Conservation (phyloP, 2,888 invertebrate species). For the Sipunculus nudus region DNA sequence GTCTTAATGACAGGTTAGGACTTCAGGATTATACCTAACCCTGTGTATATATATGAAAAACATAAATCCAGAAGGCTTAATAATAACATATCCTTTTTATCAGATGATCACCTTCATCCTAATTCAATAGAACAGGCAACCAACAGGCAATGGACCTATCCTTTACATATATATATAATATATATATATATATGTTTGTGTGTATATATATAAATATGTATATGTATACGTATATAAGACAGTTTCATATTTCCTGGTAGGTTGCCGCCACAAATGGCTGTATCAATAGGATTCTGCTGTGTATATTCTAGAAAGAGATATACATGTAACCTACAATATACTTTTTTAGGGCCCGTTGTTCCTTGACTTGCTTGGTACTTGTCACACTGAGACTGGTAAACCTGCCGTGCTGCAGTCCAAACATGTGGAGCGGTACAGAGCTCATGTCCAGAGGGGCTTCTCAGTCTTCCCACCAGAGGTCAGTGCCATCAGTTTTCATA, state of each 20-base stretch:
- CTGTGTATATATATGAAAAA: no score
- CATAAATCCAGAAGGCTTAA: no score
- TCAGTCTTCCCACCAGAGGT: slow-evolving; percentile 64
- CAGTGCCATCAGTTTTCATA: slow-evolving; percentile 10
- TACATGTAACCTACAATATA: background rate
- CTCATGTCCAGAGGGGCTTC: slow-evolving; percentile 58
- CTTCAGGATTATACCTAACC: no score
- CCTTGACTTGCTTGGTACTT: slow-evolving; percentile 63
- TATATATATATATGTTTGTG: background rate
- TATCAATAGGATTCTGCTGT: background rate
- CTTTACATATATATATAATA: background rate
- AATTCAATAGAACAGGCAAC: no score
- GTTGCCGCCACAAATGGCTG: background rate
- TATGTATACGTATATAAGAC: slow-evolving; percentile 6
- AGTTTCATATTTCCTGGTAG: background rate
- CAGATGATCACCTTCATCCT: no score
- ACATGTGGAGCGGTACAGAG: slow-evolving; percentile 54
- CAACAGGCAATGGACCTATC: no score
- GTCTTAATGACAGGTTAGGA: no score
- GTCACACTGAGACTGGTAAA: slow-evolving; percentile 62
- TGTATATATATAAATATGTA: slow-evolving; percentile 1
- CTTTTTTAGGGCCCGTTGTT: slow-evolving; percentile 56
- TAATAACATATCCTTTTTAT: no score
- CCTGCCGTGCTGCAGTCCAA: slow-evolving; percentile 59
- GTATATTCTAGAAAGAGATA: background rate